Evolutionary conservation across 1,140 invertebrate species (phyloP).

Genomic region (Tigriopus japonicus): DNA sequence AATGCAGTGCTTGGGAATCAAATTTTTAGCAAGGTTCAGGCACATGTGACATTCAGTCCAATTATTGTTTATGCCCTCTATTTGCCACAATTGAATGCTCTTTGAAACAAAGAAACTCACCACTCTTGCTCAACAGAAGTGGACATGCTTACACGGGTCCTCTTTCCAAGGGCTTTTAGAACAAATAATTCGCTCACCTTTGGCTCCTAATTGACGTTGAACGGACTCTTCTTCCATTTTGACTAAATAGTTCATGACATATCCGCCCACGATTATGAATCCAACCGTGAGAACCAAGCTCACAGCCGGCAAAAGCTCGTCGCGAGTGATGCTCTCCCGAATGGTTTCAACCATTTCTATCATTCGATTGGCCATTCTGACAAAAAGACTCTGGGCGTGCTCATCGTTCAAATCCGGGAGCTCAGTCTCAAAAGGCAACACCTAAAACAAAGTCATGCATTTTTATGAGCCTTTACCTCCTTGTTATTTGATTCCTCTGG

Average conservation of each 20-base stretch:
- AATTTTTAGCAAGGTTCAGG: too few species aligned
- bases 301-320: conserved; percentile 56
- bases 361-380: conserved; percentile 11
- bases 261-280: conserved; percentile 58
- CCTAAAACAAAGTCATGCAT: neutral
- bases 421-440: neutral
- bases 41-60: too few species aligned
- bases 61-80: too few species aligned
- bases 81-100: too few species aligned
- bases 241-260: conserved; percentile 71
- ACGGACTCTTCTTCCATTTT: conserved; percentile 16
- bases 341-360: conserved; percentile 6
- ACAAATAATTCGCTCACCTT: neutral
- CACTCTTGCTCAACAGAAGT: too few species aligned
- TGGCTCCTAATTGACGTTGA: conserved; percentile 13
- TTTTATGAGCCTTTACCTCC: too few species aligned
- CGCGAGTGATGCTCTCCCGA: conserved; percentile 21
- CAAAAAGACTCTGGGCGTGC: conserved; percentile 46
- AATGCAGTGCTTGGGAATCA: too few species aligned
- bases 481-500: too few species aligned
- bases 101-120: too few species aligned
- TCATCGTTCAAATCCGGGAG: conserved; percentile 48
- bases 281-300: conserved; percentile 61
- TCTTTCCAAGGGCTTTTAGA: too few species aligned
- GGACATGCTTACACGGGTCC: too few species aligned